phyloP scores from a whole-genome alignment of 2,888 invertebrate genomes.

The Epirrita christyi region DNA sequence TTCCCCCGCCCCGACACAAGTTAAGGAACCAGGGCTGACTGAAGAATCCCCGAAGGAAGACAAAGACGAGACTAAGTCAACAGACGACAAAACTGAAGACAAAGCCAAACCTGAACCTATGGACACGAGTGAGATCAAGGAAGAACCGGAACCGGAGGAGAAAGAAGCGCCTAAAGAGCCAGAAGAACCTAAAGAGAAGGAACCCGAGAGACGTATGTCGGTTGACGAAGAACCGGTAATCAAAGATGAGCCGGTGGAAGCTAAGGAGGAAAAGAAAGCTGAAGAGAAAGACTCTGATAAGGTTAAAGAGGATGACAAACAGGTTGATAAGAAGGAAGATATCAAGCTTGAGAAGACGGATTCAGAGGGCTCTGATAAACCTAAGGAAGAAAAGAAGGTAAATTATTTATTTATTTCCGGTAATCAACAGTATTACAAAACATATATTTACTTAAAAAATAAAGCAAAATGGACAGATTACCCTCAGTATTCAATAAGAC shows the following conservation, averaged over 20 bases:
- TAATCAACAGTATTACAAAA: no score
- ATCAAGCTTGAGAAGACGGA: conserved; percentile 76
- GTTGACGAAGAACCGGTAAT: conserved; percentile 60
- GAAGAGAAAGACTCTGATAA: conserved; percentile 40
- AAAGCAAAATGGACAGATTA: no score
- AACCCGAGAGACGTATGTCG: conserved; percentile 49
- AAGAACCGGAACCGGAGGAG: conserved; percentile 68
- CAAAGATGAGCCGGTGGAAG: conserved; percentile 69
- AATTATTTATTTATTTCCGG: no score
- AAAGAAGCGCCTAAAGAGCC: conserved; percentile 69
- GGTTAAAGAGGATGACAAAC: conserved; percentile 61
- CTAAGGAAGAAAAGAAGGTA: conserved; percentile 75
- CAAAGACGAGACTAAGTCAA: conserved; percentile 68
- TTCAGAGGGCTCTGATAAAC: conserved; percentile 74
- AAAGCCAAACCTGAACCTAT: conserved; percentile 70
- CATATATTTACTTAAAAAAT: no score
- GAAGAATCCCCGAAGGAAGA: conserved; percentile 65
- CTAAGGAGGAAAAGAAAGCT: conserved; percentile 47
- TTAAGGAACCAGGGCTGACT: conserved; percentile 59
- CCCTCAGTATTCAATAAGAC: no score
- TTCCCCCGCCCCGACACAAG: conserved; percentile 66
- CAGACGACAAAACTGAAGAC: conserved; percentile 65
- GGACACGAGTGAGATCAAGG: conserved; percentile 71
- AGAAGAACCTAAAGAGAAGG: conserved; percentile 64
- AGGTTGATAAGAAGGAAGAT: conserved; percentile 63